A percentile compares a stretch with the other conserved stretches of the same genome.
Evolutionary conservation across 30 jellyfish, hydroid and myxozoan species (phyloP).

Genomic region (Aurelia aurita): DNA sequence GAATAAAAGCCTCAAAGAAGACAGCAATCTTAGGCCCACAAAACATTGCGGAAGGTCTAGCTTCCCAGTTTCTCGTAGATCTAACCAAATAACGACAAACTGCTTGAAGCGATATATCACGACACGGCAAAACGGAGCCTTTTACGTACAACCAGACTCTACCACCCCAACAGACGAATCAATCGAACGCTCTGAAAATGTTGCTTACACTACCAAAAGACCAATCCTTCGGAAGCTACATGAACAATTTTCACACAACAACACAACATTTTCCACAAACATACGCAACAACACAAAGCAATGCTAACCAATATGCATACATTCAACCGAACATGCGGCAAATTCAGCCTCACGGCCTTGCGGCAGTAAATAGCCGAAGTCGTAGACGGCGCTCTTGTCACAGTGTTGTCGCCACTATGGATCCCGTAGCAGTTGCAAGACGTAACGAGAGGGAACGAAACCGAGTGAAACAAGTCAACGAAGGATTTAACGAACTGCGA

Average conservation of each 20-base stretch:
- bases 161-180: background rate
- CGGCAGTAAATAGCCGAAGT: conserved; percentile 51
- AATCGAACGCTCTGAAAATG: conserved; percentile 5
- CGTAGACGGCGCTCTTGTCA: conserved; percentile 83
- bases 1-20: too few species aligned
- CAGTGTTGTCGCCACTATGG: conserved; percentile 95
- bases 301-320: conserved; percentile 17
- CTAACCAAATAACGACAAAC: too few species aligned
- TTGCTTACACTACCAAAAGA: conserved; percentile 41
- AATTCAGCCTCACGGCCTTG: conserved; percentile 20
- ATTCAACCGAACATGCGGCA: conserved; percentile 42
- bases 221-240: background rate
- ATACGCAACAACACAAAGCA: conserved; percentile 7
- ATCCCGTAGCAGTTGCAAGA: conserved; percentile 97
- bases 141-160: too few species aligned
- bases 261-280: conserved; percentile 18
- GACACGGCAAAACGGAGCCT: too few species aligned
- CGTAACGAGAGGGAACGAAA: conserved; percentile 96
- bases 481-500: conserved; percentile 89
- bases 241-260: conserved; percentile 15
- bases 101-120: too few species aligned
- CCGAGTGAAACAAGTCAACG: conserved; percentile 95
- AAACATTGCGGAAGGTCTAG: background rate
- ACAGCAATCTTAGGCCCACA: too few species aligned
- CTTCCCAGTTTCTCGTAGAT: too few species aligned